These are phyloP conservation scores for Anguilla marmorata DNA, from an alignment of 2,797 vertebrate species.

Conservation along the genomic window DNA sequence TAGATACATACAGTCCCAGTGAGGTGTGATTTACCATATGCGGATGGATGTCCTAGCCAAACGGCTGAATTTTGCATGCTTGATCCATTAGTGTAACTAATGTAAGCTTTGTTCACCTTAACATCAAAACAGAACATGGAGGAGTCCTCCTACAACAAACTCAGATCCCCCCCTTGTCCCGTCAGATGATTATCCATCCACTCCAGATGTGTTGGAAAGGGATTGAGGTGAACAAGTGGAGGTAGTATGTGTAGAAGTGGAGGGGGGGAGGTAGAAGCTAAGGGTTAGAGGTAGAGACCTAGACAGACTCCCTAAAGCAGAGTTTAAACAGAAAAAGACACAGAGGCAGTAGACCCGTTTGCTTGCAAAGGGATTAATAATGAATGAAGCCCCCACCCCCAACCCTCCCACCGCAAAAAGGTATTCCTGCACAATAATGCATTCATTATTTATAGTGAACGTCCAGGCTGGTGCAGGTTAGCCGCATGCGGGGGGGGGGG, in stretches of 20 bases:
- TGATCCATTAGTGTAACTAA: too few relatives aligned
- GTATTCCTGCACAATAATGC: slow-evolving; percentile 79
- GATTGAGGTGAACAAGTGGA: slow-evolving; percentile 49
- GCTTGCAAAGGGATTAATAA: slow-evolving; percentile 78
- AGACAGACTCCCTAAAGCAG: slow-evolving; percentile 60
- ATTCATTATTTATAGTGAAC: slow-evolving; percentile 79
- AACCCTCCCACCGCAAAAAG: slow-evolving; percentile 53
- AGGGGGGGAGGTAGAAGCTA: not conserved
- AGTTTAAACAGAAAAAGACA: slow-evolving; percentile 59
- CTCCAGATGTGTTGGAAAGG: slow-evolving; percentile 61
- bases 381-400: slow-evolving; percentile 69
- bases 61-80: too few relatives aligned
- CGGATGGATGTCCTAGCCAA: too few relatives aligned
- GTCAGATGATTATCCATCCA: slow-evolving; percentile 53
- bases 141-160: not conserved
- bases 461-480: slow-evolving; percentile 56
- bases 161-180: slow-evolving; percentile 33
- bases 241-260: not conserved
- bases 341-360: slow-evolving; percentile 63
- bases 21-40: too few relatives aligned
- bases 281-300: slow-evolving; percentile 30
- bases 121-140: too few relatives aligned
- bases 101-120: too few relatives aligned
- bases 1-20: too few relatives aligned
- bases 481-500: slow-evolving; percentile 63